A percentile compares a stretch with the other conserved stretches of the same genome.
phyloP scores from a whole-genome alignment of 2,113 vertebrate genomes.

The Tenrec ecaudatus region DNA sequence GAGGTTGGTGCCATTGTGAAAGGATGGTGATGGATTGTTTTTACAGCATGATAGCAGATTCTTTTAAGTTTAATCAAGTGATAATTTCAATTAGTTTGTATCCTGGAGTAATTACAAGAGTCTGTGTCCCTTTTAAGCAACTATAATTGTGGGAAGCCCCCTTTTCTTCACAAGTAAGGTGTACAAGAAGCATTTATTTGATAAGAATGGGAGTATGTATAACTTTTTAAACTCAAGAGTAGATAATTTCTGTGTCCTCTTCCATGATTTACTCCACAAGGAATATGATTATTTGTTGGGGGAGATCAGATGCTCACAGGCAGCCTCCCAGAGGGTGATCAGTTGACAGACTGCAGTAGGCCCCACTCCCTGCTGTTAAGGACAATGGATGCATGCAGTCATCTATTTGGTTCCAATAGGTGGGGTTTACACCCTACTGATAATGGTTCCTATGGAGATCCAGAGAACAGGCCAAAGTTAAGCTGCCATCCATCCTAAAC shows the following conservation, averaged over 20 bases:
- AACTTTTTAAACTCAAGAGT: neutral
- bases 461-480: no score
- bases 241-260: neutral
- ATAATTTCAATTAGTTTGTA: neutral
- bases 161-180: neutral
- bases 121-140: neutral
- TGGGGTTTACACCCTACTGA: no score
- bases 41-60: neutral
- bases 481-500: no score
- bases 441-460: no score
- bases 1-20: neutral
- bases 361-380: no score
- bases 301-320: no score
- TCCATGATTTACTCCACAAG: neutral
- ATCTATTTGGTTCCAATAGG: no score
- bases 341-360: no score
- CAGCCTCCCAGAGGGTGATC: no score
- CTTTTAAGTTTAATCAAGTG: constrained; percentile 20
- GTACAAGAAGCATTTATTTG: neutral
- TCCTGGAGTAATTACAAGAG: neutral
- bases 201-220: neutral
- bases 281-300: neutral
- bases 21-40: neutral
- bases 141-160: neutral
- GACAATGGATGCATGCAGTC: no score